Percentiles rank a stretch among this genome's conserved stretches.
phyloP scores from a whole-genome alignment of 1,140 invertebrate genomes.

The Platyscapa corneri region DNA sequence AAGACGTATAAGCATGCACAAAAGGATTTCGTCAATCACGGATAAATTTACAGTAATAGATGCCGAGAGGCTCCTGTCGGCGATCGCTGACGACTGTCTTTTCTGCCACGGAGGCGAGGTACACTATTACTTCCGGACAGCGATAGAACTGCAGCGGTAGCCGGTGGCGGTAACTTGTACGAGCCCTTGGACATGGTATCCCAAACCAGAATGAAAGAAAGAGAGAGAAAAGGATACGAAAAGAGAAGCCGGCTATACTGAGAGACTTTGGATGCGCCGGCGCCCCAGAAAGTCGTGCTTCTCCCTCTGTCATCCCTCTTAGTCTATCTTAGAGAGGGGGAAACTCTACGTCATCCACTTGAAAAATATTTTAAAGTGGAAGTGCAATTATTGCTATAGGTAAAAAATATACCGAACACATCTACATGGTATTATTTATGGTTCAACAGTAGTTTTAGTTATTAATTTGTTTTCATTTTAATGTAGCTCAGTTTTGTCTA shows the following conservation, averaged over 20 bases:
- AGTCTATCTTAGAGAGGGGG: not conserved
- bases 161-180: not conserved
- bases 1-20: not conserved
- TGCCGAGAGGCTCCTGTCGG: not conserved
- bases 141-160: conserved; percentile 14
- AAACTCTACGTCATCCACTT: not conserved
- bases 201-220: conserved; percentile 64
- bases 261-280: conserved; percentile 34
- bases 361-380: not conserved
- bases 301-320: not conserved
- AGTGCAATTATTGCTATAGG: not conserved
- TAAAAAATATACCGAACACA: not conserved
- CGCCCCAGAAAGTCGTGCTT: not conserved
- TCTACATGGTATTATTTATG: not conserved
- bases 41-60: not conserved
- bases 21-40: not conserved
- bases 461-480: not conserved
- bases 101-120: not conserved
- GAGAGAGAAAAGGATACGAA: conserved; percentile 6
- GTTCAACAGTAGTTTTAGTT: not conserved
- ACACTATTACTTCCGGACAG: conserved; percentile 26
- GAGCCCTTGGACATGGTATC: conserved; percentile 69
- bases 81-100: not conserved
- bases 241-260: not conserved
- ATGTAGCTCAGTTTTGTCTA: too few species aligned